Evolutionary conservation across 2,113 vertebrate species (phyloP).

Genomic region (Peromyscus californicus): DNA sequence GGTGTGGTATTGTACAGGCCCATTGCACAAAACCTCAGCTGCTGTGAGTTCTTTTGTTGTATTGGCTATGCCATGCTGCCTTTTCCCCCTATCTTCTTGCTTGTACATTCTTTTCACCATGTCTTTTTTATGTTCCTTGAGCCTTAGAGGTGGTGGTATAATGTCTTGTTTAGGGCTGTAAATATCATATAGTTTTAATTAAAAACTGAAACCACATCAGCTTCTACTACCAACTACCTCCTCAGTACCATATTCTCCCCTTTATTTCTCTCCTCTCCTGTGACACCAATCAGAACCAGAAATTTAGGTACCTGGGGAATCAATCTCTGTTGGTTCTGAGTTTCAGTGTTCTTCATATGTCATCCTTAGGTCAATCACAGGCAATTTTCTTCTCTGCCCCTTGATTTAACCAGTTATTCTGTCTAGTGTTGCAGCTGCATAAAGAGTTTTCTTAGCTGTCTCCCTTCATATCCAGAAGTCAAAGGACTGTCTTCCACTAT

Average conservation of each 20-base stretch:
- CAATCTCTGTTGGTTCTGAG: not conserved
- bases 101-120: not conserved
- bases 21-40: not conserved
- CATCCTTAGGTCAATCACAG: not conserved
- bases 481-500: not conserved
- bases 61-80: not conserved
- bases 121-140: not conserved
- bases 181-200: not conserved
- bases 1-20: not conserved
- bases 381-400: not conserved
- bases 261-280: not conserved
- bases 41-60: not conserved
- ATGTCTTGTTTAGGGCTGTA: not conserved
- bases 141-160: not conserved
- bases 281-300: not conserved
- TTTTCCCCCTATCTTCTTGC: not conserved
- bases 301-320: not conserved
- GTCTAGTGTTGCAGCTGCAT: not conserved
- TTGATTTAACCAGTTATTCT: slow-evolving; percentile 2
- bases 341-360: not conserved
- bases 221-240: not conserved
- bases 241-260: not conserved
- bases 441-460: not conserved
- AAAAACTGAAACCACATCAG: not conserved
- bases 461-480: not conserved